Evolutionary conservation across 2,797 vertebrate species (phyloP), one percentile per base, ranked within the genome.

Genomic region (Apogon talboti): DNA sequence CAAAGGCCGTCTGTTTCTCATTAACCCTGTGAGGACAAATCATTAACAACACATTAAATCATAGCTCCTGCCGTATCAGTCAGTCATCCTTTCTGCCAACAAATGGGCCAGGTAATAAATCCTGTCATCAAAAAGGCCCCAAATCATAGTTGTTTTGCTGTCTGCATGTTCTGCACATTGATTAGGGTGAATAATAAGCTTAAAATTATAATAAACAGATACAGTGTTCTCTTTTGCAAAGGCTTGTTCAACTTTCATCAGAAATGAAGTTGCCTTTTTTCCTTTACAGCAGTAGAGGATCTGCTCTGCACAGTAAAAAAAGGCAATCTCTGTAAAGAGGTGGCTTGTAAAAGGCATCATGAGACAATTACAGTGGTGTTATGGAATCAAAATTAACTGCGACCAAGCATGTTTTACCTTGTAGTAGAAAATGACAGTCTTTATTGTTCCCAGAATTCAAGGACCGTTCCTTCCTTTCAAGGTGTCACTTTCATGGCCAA

Each of bases 21-120:
- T 91, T 90, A 92, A 91, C 87, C 86, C 85, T 81, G 69, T 67
- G 71, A 84, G 62, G 82, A 86, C 81, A 86, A 90, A 91, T 91
- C 85, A 90, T 92, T 91, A 89, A 80, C 67, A 71, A 72, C 81
- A 91, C 84, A 90, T 92, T 93, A 90, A 93, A 91, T 92, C 87
- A 92, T 90, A 90, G 84, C 76, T 84, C 68, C 71, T 53, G 67
- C 85, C 51, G 55, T 86, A 89, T 91, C 87, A 84, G 82, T 67
- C 66, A 71, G 57, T 45, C 66, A 48, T 76, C 65, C 55, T 37
- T 59, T 55, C 71, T 76, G 65, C 68, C 81, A 82, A 85, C 79
- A 87, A 82, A 85, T 81, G 69, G 66, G 35, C 44, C 66, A 75
- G 80, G 82, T 85, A 79, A 89, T 88, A 88, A 91, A 91, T 89